Percentiles rank a stretch among this genome's conserved stretches.
phyloP scores from a whole-genome alignment of 2,888 invertebrate species.

The Pristionchus japonicus region DNA sequence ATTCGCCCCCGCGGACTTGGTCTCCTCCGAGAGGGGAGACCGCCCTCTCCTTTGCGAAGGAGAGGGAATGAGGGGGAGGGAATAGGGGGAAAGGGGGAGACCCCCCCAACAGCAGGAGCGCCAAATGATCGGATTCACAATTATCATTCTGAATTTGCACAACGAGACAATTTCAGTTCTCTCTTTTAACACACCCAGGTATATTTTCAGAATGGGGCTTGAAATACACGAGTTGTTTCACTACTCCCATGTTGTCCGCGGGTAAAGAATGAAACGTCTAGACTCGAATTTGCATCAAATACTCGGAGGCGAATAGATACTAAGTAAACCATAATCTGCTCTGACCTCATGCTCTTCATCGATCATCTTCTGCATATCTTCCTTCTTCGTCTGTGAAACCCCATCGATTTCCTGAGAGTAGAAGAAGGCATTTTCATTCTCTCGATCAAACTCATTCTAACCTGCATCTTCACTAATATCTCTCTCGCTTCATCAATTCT shows the following conservation, averaged over 20 bases:
- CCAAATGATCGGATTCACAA: no score
- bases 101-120: no score
- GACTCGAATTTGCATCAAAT: neutral
- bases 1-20: no score
- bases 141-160: no score
- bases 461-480: conserved; percentile 60
- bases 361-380: conserved; percentile 60
- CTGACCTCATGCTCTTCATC: conserved; percentile 58
- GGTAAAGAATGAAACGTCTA: neutral
- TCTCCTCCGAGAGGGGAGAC: no score
- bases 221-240: neutral
- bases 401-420: conserved; percentile 54
- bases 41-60: no score
- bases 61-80: no score
- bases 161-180: no score
- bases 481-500: conserved; percentile 65
- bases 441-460: neutral
- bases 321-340: neutral
- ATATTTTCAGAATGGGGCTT: neutral
- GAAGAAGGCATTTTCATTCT: neutral
- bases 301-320: neutral
- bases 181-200: neutral
- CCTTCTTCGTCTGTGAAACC: conserved; percentile 53
- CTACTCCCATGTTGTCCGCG: neutral
- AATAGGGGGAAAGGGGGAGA: no score